A percentile compares a stretch with the other conserved stretches of the same genome.
Conservation (phyloP, 2,113 vertebrate species). For the Vulpes lagopus region DNA sequence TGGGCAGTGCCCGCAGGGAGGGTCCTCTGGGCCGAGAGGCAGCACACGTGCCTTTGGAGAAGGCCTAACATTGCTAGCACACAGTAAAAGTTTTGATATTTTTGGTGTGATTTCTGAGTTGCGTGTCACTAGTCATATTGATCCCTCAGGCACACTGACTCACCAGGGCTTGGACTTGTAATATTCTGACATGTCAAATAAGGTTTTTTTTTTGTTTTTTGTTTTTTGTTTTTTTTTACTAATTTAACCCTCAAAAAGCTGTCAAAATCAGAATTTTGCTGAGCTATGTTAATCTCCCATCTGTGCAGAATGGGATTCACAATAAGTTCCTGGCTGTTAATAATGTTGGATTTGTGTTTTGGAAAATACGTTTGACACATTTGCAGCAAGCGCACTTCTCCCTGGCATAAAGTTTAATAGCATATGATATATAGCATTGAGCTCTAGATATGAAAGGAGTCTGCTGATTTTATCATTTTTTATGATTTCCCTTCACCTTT, state of each 20-base stretch:
- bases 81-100: not conserved
- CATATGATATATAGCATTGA: not conserved
- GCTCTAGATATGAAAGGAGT: not conserved
- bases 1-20: not conserved
- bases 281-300: slow-evolving; percentile 9
- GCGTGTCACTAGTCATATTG: not conserved
- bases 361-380: not conserved
- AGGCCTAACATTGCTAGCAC: not conserved
- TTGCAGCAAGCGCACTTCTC: slow-evolving; percentile 25
- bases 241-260: slow-evolving; percentile 2
- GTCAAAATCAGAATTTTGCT: slow-evolving; percentile 61
- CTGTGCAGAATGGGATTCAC: slow-evolving; percentile 28
- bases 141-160: slow-evolving; percentile 32
- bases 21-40: not conserved
- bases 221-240: not conserved
- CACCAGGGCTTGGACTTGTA: not conserved
- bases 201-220: not conserved
- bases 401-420: not conserved
- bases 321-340: slow-evolving; percentile 32
- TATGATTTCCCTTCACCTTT: not conserved
- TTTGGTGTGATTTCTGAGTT: not conserved
- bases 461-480: not conserved
- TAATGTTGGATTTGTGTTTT: slow-evolving; percentile 12
- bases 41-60: not conserved
- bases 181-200: slow-evolving; percentile 41